Evolutionary conservation across 2,113 vertebrate genomes (phyloP), one percentile per base, ranked within the genome.

Genomic region (Bambusicola thoracicus): DNA sequence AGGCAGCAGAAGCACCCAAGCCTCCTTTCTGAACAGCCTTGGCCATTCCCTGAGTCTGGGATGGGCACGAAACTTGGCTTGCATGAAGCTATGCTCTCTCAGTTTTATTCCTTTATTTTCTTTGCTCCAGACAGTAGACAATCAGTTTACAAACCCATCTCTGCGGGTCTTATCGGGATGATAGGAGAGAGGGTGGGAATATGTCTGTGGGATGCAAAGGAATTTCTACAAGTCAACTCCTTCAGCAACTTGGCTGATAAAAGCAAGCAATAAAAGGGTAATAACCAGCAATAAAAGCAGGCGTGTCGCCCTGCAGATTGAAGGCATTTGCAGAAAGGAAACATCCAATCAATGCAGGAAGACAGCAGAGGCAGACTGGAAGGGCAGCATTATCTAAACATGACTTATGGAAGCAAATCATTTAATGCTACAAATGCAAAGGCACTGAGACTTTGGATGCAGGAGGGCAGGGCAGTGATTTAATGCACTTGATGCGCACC

Each of bases 161-260:
- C 85, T 73, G 62, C 46, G 51, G 61, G 43, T 56, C 49, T 84
- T 68, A 32, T 61, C 40, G 40, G 63, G 38, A 46, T 58, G 89
- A 59, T 84, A 58, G 29, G 46, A 72, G n/a, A 38, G 51, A 68
- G 90, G 77, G 69, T 81, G 87, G 95, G 87, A 90, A 88, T 41
- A 89, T 2, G 43, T 69, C 22, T 84, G 58, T 83, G 25, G 68
- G 79, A 88, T 44, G 24, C 61, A 67, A 79, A 87, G 80, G 94
- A 84, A 89, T 94, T 92, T 81, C 69, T 44, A 88, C 79, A 43
- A 27, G 61, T 43, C 22, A 51, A 88, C 78, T 66, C 85, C 84
- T 92, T 91, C 85, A 96, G 76, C 76, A 48, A 8, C 30, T 81
- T 86, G 74, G 79, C 41, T 69, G 76, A 77, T 90, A 85, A 84